Conservation (phyloP, 2,888 invertebrate species). For the Pyrocoelia pectoralis region DNA sequence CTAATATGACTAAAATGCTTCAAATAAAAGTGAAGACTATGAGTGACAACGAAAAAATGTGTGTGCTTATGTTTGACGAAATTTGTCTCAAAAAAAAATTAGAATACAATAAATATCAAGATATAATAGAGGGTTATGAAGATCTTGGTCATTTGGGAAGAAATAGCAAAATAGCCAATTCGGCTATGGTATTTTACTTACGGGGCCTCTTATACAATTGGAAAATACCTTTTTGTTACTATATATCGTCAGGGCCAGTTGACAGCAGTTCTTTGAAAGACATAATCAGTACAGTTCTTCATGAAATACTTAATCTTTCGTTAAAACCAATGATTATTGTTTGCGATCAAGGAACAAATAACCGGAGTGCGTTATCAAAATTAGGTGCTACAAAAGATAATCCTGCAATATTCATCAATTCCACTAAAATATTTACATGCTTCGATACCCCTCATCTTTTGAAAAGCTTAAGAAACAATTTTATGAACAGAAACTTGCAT, state of each 20-base stretch:
- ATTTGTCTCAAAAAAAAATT: slow-evolving; percentile 32
- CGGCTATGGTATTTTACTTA: slow-evolving; percentile 25
- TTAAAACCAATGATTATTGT: slow-evolving; percentile 25
- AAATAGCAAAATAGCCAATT: slow-evolving; percentile 26
- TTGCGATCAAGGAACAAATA: slow-evolving; percentile 32
- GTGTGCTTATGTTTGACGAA: slow-evolving; percentile 39
- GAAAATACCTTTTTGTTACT: slow-evolving; percentile 16
- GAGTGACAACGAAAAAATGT: slow-evolving; percentile 22
- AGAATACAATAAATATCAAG: slow-evolving; percentile 25
- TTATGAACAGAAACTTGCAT: slow-evolving; percentile 24
- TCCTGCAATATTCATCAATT: slow-evolving; percentile 18
- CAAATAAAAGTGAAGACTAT: no score
- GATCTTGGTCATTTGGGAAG: slow-evolving; percentile 32
- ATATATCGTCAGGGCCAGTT: neutral
- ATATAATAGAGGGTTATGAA: slow-evolving; percentile 36
- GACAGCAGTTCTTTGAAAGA: slow-evolving; percentile 17
- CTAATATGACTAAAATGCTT: no score
- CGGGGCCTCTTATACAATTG: slow-evolving; percentile 30
- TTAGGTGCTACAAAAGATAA: slow-evolving; percentile 26
- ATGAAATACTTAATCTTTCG: slow-evolving; percentile 7
- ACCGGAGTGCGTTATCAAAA: slow-evolving; percentile 10
- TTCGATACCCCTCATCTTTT: slow-evolving; percentile 33
- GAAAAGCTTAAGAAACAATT: slow-evolving; percentile 31
- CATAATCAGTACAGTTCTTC: slow-evolving; percentile 19
- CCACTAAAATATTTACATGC: slow-evolving; percentile 21